Conservation (phyloP, 2,888 invertebrate genomes). For the Macropis europaea region DNA sequence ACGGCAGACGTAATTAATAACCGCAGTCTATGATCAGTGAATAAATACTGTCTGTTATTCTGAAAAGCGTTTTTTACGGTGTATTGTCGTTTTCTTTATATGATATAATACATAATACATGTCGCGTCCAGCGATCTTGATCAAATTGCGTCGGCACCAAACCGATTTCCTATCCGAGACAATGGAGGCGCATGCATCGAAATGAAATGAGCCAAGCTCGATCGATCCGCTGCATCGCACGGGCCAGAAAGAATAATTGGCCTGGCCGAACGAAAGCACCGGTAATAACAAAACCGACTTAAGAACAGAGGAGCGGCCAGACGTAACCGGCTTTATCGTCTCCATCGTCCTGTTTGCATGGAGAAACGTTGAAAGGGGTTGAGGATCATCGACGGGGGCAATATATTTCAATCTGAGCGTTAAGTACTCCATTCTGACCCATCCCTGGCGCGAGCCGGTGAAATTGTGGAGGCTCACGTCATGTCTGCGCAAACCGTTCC, state of each 20-base stretch:
- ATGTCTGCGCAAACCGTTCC: slow-evolving; percentile 44
- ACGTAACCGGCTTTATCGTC: slow-evolving; percentile 42
- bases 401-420: slow-evolving; percentile 56
- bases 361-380: not conserved
- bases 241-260: slow-evolving; percentile 13
- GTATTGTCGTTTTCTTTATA: too few species aligned
- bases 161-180: too few species aligned
- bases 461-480: slow-evolving; percentile 54
- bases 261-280: not conserved
- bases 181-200: too few species aligned
- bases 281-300: not conserved
- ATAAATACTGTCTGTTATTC: too few species aligned
- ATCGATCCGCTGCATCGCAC: too few species aligned
- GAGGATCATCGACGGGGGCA: slow-evolving; percentile 5
- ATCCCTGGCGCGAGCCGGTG: slow-evolving; percentile 22
- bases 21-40: too few species aligned
- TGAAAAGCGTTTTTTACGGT: too few species aligned
- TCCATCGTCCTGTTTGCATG: slow-evolving; percentile 35
- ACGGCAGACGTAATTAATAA: too few species aligned
- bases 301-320: slow-evolving; percentile 6
- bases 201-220: too few species aligned
- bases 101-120: too few species aligned
- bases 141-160: too few species aligned
- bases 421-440: slow-evolving; percentile 60
- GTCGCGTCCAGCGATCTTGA: too few species aligned